These are phyloP conservation scores for Drosophila meridiana DNA, from an alignment of 2,888 invertebrate genomes.

Conservation along the genomic window DNA sequence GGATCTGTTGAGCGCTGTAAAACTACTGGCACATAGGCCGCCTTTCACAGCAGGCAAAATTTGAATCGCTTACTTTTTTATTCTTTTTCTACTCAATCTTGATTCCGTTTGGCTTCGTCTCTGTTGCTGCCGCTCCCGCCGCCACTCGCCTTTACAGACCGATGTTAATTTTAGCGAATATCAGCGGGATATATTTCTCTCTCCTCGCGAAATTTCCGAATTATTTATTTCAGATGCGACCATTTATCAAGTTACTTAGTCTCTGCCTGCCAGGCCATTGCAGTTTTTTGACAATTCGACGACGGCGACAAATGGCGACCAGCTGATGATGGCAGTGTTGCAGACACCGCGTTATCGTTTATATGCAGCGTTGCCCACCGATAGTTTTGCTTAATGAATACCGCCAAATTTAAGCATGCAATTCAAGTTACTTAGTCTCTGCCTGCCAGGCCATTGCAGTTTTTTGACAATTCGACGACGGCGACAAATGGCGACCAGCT, in stretches of 20 bases:
- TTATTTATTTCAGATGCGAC: slow-evolving; percentile 35
- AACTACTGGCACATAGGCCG: slow-evolving; percentile 29
- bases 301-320: slow-evolving; percentile 18
- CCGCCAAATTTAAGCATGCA: slow-evolving; percentile 8
- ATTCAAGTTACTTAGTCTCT: slow-evolving; percentile 85
- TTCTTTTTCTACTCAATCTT: slow-evolving; percentile 23
- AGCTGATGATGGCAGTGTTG: slow-evolving; percentile 34
- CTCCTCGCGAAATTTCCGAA: slow-evolving; percentile 24
- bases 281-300: slow-evolving; percentile 26
- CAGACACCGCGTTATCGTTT: background rate
- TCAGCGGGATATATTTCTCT: slow-evolving; percentile 44
- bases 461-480: slow-evolving; percentile 20
- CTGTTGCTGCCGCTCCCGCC: slow-evolving; percentile 29
- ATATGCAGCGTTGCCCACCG: background rate
- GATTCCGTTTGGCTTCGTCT: slow-evolving; percentile 22
- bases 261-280: slow-evolving; percentile 18
- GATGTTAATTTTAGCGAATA: slow-evolving; percentile 38
- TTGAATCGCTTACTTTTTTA: slow-evolving; percentile 46
- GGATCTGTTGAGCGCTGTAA: slow-evolving; percentile 34
- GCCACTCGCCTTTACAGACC: slow-evolving; percentile 22
- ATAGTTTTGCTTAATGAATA: background rate
- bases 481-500: slow-evolving; percentile 31
- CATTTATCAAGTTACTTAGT: slow-evolving; percentile 26
- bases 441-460: slow-evolving; percentile 24
- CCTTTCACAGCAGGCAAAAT: slow-evolving; percentile 30